Evolutionary conservation across 2,113 vertebrate genomes (phyloP).

Genomic region (Stomatorhinus ivindoensis): DNA sequence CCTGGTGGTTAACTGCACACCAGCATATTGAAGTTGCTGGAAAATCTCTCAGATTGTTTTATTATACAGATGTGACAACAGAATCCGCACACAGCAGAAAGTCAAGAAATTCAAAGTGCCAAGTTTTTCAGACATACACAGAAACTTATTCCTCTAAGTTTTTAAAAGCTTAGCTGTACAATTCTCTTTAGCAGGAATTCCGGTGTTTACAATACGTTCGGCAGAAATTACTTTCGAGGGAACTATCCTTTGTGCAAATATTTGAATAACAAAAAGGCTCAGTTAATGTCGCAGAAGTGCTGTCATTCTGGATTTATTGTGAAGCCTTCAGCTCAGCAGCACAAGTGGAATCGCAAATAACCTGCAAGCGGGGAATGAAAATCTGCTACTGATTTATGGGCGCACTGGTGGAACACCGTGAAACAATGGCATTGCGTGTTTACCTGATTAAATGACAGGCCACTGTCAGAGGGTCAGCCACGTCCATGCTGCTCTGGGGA

Average conservation of each 20-base stretch:
- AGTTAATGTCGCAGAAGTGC: not conserved
- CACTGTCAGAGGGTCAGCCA: not conserved
- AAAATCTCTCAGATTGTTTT: not conserved
- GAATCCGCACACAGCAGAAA: not conserved
- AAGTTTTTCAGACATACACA: not conserved
- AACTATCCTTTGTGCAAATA: slow-evolving; percentile 8
- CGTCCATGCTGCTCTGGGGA: not conserved
- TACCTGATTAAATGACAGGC: not conserved
- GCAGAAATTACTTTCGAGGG: slow-evolving; percentile 1
- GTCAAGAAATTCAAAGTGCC: not conserved
- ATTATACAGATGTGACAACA: not conserved
- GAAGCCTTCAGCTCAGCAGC: not conserved
- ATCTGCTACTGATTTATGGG: not conserved
- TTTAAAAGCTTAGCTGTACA: not conserved
- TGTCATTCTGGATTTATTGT: slow-evolving; percentile 5
- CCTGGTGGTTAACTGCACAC: not conserved
- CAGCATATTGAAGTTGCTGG: not conserved
- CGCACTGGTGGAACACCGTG: not conserved
- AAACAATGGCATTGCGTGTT: not conserved
- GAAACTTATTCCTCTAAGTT: not conserved
- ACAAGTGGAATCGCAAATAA: not conserved
- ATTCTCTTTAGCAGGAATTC: not conserved
- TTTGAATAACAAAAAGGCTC: slow-evolving; percentile 5
- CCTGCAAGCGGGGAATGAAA: not conserved
- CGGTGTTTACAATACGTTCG: not conserved